Evolutionary conservation across 2,888 invertebrate genomes (phyloP).

Genomic region (Priocnemis perturbator): DNA sequence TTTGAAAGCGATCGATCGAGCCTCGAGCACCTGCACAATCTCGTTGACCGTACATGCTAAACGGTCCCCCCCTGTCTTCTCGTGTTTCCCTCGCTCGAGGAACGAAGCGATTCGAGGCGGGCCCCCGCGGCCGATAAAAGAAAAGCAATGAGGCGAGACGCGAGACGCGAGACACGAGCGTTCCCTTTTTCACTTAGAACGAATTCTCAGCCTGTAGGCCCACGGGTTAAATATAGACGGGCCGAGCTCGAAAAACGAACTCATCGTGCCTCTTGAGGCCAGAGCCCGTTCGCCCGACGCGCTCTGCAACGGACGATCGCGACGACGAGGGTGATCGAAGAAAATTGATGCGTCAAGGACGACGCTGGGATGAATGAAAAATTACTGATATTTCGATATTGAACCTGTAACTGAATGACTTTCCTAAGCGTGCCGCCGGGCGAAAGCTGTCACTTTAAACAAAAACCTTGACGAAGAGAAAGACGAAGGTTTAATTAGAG

Average conservation of each 20-base stretch:
- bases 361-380: too few relatives aligned
- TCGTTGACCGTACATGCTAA: too few relatives aligned
- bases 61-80: too few relatives aligned
- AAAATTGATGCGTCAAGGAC: background rate
- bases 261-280: background rate
- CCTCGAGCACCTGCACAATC: too few relatives aligned
- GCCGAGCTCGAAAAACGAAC: slow-evolving; percentile 59
- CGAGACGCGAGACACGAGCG: slow-evolving; percentile 32
- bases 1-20: background rate
- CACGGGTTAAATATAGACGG: slow-evolving; percentile 64
- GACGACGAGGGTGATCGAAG: background rate
- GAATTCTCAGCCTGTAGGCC: slow-evolving; percentile 39
- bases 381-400: too few relatives aligned
- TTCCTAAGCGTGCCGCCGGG: too few relatives aligned
- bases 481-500: too few relatives aligned
- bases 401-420: too few relatives aligned
- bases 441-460: too few relatives aligned
- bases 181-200: slow-evolving; percentile 44
- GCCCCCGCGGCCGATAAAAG: background rate
- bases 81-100: too few relatives aligned
- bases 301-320: slow-evolving; percentile 3
- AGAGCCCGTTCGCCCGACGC: slow-evolving; percentile 29
- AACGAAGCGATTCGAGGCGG: too few relatives aligned
- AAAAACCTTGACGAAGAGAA: too few relatives aligned
- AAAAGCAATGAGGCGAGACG: slow-evolving; percentile 4